phyloP scores from a whole-genome alignment of 2,888 invertebrate genomes.

The Acleris laterana region DNA sequence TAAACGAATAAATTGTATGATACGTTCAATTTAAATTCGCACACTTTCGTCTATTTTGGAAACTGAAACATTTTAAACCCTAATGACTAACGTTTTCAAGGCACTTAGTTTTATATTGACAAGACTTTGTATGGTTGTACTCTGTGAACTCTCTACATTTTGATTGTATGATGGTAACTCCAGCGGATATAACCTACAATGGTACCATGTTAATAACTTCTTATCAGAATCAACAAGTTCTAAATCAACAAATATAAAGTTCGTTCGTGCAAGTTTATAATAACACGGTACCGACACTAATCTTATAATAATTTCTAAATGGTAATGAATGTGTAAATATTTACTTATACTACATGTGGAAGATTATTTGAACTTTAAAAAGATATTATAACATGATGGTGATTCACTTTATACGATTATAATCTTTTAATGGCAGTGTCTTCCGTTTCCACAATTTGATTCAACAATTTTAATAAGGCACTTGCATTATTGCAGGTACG shows the following conservation, averaged over 20 bases:
- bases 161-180: slow-evolving; percentile 84
- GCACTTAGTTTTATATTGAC: slow-evolving; percentile 82
- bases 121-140: slow-evolving; percentile 79
- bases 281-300: slow-evolving; percentile 58
- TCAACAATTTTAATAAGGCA: slow-evolving; percentile 68
- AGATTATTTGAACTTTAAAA: slow-evolving; percentile 66
- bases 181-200: slow-evolving; percentile 67
- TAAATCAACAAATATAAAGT: slow-evolving; percentile 26
- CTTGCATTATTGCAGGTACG: slow-evolving; percentile 52
- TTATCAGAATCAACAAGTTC: slow-evolving; percentile 20
- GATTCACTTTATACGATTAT: slow-evolving; percentile 45
- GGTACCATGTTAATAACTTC: slow-evolving; percentile 60
- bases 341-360: slow-evolving; percentile 77
- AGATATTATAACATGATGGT: slow-evolving; percentile 55
- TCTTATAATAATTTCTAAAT: slow-evolving; percentile 76
- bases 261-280: slow-evolving; percentile 39
- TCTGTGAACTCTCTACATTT: slow-evolving; percentile 75
- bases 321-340: slow-evolving; percentile 77
- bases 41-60: slow-evolving; percentile 45
- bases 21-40: slow-evolving; percentile 4
- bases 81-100: slow-evolving; percentile 82
- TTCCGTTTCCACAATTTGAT: slow-evolving; percentile 44
- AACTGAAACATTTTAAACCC: slow-evolving; percentile 70
- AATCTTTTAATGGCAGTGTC: slow-evolving; percentile 66
- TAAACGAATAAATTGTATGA: slow-evolving; percentile 2